phyloP scores from a whole-genome alignment of 2,888 invertebrate species.

The Eupithecia pulchellata region DNA sequence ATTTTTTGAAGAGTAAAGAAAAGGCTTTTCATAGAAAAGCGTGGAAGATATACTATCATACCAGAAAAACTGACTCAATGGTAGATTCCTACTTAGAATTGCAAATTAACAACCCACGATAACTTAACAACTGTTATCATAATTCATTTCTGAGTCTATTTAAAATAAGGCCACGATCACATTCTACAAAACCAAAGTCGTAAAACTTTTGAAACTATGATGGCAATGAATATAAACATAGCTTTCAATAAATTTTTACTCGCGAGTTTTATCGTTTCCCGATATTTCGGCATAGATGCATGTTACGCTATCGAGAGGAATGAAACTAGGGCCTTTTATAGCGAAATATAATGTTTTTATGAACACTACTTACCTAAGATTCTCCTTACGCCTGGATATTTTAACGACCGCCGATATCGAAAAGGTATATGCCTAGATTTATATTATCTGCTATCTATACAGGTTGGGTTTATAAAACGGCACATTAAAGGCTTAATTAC shows the following conservation, averaged over 20 bases:
- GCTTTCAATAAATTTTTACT: constrained; percentile 12
- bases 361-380: neutral
- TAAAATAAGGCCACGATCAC: constrained; percentile 8
- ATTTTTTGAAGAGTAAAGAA: neutral
- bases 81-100: constrained; percentile 4
- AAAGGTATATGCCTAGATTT: neutral
- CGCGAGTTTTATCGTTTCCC: constrained; percentile 10
- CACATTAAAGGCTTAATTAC: no score
- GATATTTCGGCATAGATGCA: constrained; percentile 8
- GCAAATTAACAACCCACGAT: constrained; percentile 10
- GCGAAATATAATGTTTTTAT: neutral
- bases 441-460: no score
- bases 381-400: neutral
- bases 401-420: neutral
- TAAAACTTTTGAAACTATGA: neutral
- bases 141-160: neutral
- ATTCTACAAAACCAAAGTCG: constrained; percentile 5
- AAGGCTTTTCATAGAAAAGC: neutral
- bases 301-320: neutral
- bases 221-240: constrained; percentile 8
- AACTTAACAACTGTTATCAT: constrained; percentile 2
- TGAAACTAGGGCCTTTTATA: neutral
- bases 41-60: neutral
- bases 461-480: no score
- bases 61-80: neutral